phyloP scores from a whole-genome alignment of 1,140 invertebrate genomes.

The Lordiphosa collinella region DNA sequence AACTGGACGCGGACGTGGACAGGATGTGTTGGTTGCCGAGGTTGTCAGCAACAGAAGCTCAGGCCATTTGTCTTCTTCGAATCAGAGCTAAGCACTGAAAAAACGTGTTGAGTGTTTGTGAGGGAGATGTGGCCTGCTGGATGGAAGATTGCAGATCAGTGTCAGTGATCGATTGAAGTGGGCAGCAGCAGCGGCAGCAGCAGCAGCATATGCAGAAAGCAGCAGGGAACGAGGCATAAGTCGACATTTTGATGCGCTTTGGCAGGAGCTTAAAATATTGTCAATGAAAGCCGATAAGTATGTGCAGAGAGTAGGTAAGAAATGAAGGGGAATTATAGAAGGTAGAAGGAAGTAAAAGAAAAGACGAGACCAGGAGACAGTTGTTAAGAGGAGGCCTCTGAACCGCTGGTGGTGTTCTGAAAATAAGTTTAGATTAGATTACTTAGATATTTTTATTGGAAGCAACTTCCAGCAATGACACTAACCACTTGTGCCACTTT shows the following conservation, averaged over 20 bases:
- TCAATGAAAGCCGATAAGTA: too few species aligned
- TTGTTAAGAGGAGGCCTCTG: too few species aligned
- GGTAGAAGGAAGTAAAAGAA: too few species aligned
- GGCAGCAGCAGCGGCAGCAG: too few species aligned
- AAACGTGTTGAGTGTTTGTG: conserved; percentile 43
- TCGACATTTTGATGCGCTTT: conserved; percentile 17
- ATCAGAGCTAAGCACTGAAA: conserved; percentile 16
- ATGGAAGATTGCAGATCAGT: conserved; percentile 46
- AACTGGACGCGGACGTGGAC: conserved; percentile 22
- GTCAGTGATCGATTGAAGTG: conserved; percentile 57
- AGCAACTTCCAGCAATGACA: too few species aligned
- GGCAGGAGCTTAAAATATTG: neutral
- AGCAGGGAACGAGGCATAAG: conserved; percentile 1
- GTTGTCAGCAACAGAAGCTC: conserved; percentile 56
- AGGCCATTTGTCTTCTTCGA: conserved; percentile 63
- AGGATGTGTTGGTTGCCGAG: conserved; percentile 48
- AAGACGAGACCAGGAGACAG: too few species aligned
- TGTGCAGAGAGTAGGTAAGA: too few species aligned
- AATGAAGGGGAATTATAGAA: too few species aligned
- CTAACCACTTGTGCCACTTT: too few species aligned
- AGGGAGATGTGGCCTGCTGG: conserved; percentile 7
- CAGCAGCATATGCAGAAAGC: conserved; percentile 1
- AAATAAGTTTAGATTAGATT: too few species aligned
- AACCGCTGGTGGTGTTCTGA: too few species aligned
- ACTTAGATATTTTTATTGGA: too few species aligned